Conservation (phyloP, 2,797 vertebrate genomes). For the Bradypodion pumilum region DNA sequence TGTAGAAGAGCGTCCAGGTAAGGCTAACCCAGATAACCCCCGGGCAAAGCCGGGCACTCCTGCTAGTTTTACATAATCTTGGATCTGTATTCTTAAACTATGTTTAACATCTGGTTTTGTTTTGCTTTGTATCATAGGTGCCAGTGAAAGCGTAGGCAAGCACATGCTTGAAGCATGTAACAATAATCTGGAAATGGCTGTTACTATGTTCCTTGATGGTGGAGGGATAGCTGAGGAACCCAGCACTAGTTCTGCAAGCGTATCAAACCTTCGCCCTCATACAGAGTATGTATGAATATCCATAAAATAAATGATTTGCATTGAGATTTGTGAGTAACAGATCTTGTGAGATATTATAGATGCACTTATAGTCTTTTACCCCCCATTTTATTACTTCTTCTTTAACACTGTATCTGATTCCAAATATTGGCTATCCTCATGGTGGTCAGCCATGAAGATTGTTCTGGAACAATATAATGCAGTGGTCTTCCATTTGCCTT, state of each 20-base stretch:
- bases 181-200: slow-evolving; percentile 99
- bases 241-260: slow-evolving; percentile 93
- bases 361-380: no score
- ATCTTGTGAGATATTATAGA: not conserved
- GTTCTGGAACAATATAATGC: no score
- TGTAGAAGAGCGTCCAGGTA: no score
- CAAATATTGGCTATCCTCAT: no score
- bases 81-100: not conserved
- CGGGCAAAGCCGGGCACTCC: no score
- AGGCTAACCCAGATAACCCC: no score
- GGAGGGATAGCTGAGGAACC: slow-evolving; percentile 95
- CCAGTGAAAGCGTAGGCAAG: slow-evolving; percentile 94
- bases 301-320: not conserved
- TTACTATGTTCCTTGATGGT: slow-evolving; percentile 98
- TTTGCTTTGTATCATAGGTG: slow-evolving; percentile 79
- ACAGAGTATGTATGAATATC: slow-evolving; percentile 73
- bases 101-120: slow-evolving; percentile 14
- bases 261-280: slow-evolving; percentile 85
- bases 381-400: no score
- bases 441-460: no score
- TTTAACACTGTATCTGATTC: no score
- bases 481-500: no score
- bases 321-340: not conserved
- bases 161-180: slow-evolving; percentile 98
- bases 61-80: not conserved